Percentiles rank a stretch among this genome's conserved stretches.
Evolutionary conservation across 2,113 vertebrate genomes (phyloP).

Genomic region (Eurypyga helias): DNA sequence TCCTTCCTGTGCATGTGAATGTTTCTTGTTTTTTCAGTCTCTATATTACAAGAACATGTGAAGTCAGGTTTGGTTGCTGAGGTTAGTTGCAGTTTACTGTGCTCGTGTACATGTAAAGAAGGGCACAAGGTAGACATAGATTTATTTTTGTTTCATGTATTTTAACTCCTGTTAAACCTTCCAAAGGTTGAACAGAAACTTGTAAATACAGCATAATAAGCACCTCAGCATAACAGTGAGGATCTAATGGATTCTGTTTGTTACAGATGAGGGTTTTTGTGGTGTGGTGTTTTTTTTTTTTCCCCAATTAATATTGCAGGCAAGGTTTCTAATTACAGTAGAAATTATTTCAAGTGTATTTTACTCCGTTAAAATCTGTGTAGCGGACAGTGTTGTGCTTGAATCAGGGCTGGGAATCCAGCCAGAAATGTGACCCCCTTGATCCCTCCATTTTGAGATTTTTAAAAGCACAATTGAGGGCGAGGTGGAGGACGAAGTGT

Average conservation of each 20-base stretch:
- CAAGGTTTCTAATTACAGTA: constrained; percentile 19
- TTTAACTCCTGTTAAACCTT: background rate
- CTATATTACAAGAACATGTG: background rate
- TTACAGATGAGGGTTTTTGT: background rate
- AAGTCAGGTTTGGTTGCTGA: background rate
- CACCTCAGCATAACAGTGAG: background rate
- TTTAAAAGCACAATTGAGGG: constrained; percentile 15
- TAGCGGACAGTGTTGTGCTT: background rate
- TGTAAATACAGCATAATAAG: background rate
- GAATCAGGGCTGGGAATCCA: constrained; percentile 39
- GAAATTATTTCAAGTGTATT: constrained; percentile 47
- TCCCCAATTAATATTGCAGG: constrained; percentile 13
- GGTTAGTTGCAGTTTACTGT: background rate
- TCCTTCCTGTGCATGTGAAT: background rate
- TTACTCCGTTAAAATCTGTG: background rate
- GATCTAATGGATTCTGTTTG: constrained; percentile 17
- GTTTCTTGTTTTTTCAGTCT: background rate
- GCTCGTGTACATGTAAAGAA: background rate
- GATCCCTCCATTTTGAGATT: background rate
- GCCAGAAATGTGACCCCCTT: constrained; percentile 7
- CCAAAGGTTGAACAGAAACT: background rate
- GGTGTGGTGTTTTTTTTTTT: no score
- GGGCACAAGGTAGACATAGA: background rate
- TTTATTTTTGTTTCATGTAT: background rate
- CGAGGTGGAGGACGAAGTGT: constrained; percentile 7